Evolutionary conservation across 1,140 invertebrate species (phyloP).

Genomic region (Ctenoplectra terminalis): DNA sequence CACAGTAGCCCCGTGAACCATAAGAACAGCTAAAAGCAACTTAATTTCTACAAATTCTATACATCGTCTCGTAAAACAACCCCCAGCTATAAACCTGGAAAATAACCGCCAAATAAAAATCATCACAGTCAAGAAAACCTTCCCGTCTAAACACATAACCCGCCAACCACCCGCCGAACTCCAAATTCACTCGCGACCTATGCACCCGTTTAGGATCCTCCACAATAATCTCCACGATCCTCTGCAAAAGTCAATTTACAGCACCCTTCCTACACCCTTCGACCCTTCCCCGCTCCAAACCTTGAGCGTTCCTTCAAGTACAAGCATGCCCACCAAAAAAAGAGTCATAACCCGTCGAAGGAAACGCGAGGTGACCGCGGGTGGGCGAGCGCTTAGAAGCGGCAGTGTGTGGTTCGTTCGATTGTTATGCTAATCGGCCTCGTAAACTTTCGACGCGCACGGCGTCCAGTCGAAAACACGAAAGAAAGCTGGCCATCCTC

Average conservation of each 20-base stretch:
- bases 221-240: too few species aligned
- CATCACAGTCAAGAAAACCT: not conserved
- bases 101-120: not conserved
- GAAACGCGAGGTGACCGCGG: conserved; percentile 17
- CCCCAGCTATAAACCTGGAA: too few species aligned
- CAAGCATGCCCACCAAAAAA: not conserved
- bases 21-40: too few species aligned
- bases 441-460: conserved; percentile 44
- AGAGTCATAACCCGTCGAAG: not conserved
- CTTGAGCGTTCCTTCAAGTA: not conserved
- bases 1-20: too few species aligned
- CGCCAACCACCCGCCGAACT: not conserved
- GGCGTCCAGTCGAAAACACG: conserved; percentile 6
- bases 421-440: conserved; percentile 52
- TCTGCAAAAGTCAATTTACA: conserved; percentile 4
- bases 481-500: conserved; percentile 9
- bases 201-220: not conserved
- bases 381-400: conserved; percentile 33
- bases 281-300: too few species aligned
- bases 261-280: too few species aligned
- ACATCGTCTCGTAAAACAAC: too few species aligned
- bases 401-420: conserved; percentile 10
- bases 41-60: too few species aligned
- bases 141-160: not conserved
- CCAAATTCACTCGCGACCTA: not conserved